Base-by-base conservation (phyloP, 2,113 vertebrate species). In the Copsychus sechellarum region DNA sequence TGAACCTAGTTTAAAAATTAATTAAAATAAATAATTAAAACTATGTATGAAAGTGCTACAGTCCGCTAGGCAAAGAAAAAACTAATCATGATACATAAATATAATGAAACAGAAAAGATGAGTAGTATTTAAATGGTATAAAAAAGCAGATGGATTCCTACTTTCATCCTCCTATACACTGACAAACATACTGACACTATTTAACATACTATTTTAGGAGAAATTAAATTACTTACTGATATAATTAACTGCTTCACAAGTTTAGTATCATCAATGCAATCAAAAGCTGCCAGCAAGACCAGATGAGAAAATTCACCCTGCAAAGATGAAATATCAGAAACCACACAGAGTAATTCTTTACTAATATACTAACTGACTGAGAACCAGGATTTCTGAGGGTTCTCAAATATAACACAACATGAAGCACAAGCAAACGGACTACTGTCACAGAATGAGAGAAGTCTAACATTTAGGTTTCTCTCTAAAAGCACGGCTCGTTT, bases 231-330 rank as follows among this genome's bases (percentile, higher is more conserved):
- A 98, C 99, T 98, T 96, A 99, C 99, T 12, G 98, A 98, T 93
- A 99, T 95, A 79, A 99, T 98, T 36, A 99, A 97, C 94, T 99
- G 99, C 92, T 98, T 99, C 90, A 99, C 97, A 85, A 99, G 98
- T 95, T 99, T 99, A 11, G 99, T 99, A 95, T 99, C 99, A 79
- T 99, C 99, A 23, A 99, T 98, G 78, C 99, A 99, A 97, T 99
- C 99, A 78, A 99, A 99, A 2, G 98, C 98, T 17, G 99, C 98
- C 93, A 99, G 93, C 61, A 99, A 98, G 43, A 99, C 99, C 95
- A 99, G 97, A 94, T 99, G 98, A 72, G 98, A 98, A 90, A 98
- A 99, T 87, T 99, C 99, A 71, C 99, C 99, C 99, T 99, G 97
- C n/a, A 91, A 91, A 64, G 79, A 78, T 4, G 3, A 83, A 20